Conservation (phyloP, 2,797 vertebrate genomes). For the Spinus olivaceus region DNA sequence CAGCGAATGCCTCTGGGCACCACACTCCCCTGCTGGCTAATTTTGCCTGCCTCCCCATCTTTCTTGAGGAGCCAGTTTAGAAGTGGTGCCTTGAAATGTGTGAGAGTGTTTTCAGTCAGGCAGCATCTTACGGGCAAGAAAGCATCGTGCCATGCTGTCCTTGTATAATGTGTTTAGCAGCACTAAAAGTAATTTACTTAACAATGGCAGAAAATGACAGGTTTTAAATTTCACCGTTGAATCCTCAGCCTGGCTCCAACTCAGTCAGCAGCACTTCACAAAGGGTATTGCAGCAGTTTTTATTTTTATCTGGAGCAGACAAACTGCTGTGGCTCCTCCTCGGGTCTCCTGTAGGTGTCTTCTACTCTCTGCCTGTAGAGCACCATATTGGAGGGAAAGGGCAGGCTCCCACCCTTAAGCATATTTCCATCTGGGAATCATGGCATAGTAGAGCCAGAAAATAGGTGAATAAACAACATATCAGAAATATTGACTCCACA, state of each 20-base stretch:
- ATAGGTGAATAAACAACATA: not conserved
- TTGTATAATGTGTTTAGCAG: not conserved
- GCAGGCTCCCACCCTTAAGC: not conserved
- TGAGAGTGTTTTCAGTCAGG: not conserved
- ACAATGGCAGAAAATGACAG: not conserved
- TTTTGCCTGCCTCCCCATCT: not conserved
- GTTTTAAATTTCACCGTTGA: not conserved
- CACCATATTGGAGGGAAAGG: not conserved
- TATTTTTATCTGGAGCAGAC: not conserved
- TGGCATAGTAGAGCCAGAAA: not conserved
- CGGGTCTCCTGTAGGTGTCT: not conserved
- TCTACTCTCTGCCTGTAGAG: not conserved
- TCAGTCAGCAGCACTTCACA: not conserved
- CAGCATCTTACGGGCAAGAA: not conserved
- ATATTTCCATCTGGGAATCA: not conserved
- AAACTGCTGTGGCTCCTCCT: not conserved
- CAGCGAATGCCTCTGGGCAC: not conserved
- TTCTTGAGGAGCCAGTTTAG: not conserved
- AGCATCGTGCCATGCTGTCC: not conserved
- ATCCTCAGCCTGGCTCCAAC: not conserved
- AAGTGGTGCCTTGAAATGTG: not conserved
- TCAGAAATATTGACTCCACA: not conserved
- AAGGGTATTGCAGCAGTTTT: not conserved
- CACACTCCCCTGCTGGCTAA: rapidly evolving
- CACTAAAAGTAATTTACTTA: not conserved